Base-by-base conservation (phyloP, 2,888 invertebrate species). In the Stenodera caucasica region DNA sequence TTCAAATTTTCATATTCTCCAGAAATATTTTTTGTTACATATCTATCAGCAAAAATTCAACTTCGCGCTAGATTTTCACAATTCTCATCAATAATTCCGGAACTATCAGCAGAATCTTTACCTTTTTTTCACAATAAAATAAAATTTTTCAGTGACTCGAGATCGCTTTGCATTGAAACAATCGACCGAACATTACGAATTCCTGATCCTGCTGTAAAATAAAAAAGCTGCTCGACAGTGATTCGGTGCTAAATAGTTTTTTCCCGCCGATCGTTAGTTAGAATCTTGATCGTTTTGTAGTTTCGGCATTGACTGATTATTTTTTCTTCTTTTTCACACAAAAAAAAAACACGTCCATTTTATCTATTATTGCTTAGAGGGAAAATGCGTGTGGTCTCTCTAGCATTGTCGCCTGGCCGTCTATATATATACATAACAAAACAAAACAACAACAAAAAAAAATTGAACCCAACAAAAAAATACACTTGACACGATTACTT, bases 371-470 rank as follows among this genome's bases (percentile, higher is more conserved):
- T 69, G 70, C 60, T 58, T 67, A 69, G 63, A 67, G 15, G 18
- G 12, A 45, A 57, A 58, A 67, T 56, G 53, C 61, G 68, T 65
- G 71, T 71, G 71, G 70, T 70, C 70, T 70, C 70, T 23, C 2
- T 61, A 18, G 55, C 52, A 54, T 55, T 21, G 51, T 52, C 57
- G 61, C 23, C 53, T 37, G 51, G 40, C 49, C 23, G 32, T 49
- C 35, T 45, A 45, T 45, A 12, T 18, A 8, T 30, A 1, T 30
- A 30, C 18, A 15, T 2, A 26, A 26, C 3, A 26, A 21, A 45
- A 30, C 30, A 30, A 45, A 21, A 45, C 9, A 7, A 18, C 11
- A 2, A 11, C 8, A 32, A 50, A 7, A 57, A 62, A 61, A 58
- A 57, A 53, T 18, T 29, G 53, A 53, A 9, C 7, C 1, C 18